These are phyloP conservation scores for Spondyliosoma cantharus DNA, from an alignment of 2,797 vertebrate species.

Conservation along the genomic window DNA sequence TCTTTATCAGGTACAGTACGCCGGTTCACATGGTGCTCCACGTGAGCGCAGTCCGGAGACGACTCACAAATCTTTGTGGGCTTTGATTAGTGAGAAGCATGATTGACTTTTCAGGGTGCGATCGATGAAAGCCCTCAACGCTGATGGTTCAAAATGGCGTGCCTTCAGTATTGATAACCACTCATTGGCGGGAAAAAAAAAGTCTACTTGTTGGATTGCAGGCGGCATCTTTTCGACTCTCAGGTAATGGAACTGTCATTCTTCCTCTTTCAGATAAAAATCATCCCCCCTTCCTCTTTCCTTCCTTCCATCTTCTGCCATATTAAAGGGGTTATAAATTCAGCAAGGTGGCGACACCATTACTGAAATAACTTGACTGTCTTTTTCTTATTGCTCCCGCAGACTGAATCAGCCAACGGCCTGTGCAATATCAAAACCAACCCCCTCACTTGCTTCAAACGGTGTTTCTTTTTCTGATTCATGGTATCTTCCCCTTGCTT, in stretches of 20 bases:
- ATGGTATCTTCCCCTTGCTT: conserved; percentile 6
- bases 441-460: conserved; percentile 11
- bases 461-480: conserved; percentile 11
- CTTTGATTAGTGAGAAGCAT: conserved; percentile 72
- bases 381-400: conserved; percentile 52
- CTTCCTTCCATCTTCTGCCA: conserved; percentile 68
- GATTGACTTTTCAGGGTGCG: conserved; percentile 71
- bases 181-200: conserved; percentile 56
- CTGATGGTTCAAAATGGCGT: conserved; percentile 69
- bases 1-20: conserved; percentile 40
- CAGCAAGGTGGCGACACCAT: conserved; percentile 67
- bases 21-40: conserved; percentile 19
- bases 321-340: conserved; percentile 80
- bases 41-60: conserved; percentile 39
- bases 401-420: conserved; percentile 43
- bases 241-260: conserved; percentile 86
- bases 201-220: conserved; percentile 77
- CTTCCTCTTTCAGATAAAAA: conserved; percentile 81
- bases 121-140: conserved; percentile 66
- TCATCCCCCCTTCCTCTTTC: conserved; percentile 63
- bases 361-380: conserved; percentile 71
- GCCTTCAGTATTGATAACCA: conserved; percentile 80
- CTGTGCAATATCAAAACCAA: conserved; percentile 16
- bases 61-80: conserved; percentile 53
- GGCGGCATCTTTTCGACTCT: conserved; percentile 72